phyloP scores from a whole-genome alignment of 2,888 invertebrate species.

The Aleiodes testaceus region DNA sequence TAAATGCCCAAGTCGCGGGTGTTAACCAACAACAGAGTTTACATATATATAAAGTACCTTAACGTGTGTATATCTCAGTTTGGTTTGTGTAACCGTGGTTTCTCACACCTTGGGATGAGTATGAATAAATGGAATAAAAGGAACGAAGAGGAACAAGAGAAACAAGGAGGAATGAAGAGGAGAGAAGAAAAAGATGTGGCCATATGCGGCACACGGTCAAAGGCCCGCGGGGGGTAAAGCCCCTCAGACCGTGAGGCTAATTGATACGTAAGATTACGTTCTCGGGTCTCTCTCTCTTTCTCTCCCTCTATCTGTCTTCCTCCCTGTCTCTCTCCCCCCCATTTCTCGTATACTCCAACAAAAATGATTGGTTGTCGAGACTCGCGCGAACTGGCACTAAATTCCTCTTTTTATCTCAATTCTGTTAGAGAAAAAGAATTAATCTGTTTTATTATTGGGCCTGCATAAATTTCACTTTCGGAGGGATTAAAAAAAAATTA shows the following conservation, averaged over 20 bases:
- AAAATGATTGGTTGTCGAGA: slow-evolving; percentile 68
- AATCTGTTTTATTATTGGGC: slow-evolving; percentile 7
- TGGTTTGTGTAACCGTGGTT: slow-evolving; percentile 61
- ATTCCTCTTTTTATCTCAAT: slow-evolving; percentile 63
- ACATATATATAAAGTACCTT: slow-evolving; percentile 5
- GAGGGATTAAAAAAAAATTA: neutral
- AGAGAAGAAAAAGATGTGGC: slow-evolving; percentile 36
- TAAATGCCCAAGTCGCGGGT: slow-evolving; percentile 54
- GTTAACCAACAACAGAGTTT: slow-evolving; percentile 29
- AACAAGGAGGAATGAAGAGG: slow-evolving; percentile 36
- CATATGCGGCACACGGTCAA: slow-evolving; percentile 70
- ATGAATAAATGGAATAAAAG: neutral
- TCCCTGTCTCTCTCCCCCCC: neutral
- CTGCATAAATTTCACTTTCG: slow-evolving; percentile 21
- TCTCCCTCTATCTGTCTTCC: slow-evolving; percentile 2
- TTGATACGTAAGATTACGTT: slow-evolving; percentile 73
- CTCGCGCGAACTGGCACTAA: slow-evolving; percentile 64
- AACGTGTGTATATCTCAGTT: slow-evolving; percentile 55
- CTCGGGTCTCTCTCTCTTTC: slow-evolving; percentile 52
- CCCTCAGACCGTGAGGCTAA: slow-evolving; percentile 71
- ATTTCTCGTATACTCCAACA: slow-evolving; percentile 43
- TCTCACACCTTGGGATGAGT: slow-evolving; percentile 68
- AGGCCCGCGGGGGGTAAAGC: slow-evolving; percentile 73
- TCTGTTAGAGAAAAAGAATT: slow-evolving; percentile 29
- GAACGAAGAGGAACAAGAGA: slow-evolving; percentile 14